Conservation (phyloP, 2,113 vertebrate species). For the Triplophysa siluroides region DNA sequence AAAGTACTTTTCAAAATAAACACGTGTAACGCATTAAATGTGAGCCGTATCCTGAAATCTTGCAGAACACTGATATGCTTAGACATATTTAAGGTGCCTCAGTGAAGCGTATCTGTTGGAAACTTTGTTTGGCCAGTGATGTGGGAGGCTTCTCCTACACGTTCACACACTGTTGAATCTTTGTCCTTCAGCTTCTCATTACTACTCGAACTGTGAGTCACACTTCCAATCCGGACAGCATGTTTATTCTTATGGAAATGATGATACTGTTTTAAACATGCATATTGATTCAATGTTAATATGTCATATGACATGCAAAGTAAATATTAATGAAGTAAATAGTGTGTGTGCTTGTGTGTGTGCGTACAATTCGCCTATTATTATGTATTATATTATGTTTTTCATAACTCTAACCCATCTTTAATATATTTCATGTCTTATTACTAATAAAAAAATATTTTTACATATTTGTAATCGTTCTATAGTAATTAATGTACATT, state of each 20-base stretch:
- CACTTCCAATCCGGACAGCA: background rate
- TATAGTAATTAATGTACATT: too few relatives aligned
- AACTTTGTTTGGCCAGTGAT: background rate
- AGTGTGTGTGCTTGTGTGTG: too few relatives aligned
- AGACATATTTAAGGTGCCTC: constrained; percentile 6
- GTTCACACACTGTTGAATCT: background rate
- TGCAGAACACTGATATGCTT: constrained; percentile 9
- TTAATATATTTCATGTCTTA: too few relatives aligned
- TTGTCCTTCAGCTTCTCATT: background rate
- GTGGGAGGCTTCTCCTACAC: constrained; percentile 19
- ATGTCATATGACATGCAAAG: too few relatives aligned
- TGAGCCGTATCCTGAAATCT: constrained; percentile 1
- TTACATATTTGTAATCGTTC: too few relatives aligned
- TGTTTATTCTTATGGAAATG: constrained; percentile 30
- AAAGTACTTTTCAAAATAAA: constrained; percentile 23
- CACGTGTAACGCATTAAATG: background rate
- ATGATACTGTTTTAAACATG: constrained; percentile 1
- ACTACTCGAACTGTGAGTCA: constrained; percentile 15
- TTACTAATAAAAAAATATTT: too few relatives aligned
- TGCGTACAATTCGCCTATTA: too few relatives aligned
- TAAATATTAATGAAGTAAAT: too few relatives aligned
- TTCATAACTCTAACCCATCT: too few relatives aligned
- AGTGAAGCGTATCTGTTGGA: constrained; percentile 12
- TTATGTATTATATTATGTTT: too few relatives aligned
- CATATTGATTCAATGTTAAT: background rate